phyloP scores from a whole-genome alignment of 2,113 vertebrate species.

The Thermophis baileyi region DNA sequence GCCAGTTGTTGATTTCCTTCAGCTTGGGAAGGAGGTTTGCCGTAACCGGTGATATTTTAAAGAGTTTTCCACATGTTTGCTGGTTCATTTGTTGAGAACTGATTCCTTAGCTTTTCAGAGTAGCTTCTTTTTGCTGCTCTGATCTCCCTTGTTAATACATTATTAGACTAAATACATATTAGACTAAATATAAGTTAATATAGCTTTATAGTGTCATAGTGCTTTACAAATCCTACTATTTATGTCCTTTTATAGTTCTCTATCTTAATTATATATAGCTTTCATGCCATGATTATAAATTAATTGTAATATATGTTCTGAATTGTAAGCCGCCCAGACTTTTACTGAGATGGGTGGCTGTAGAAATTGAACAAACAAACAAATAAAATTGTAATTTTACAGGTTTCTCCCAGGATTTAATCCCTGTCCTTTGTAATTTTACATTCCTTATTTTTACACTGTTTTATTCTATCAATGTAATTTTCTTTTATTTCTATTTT shows the following conservation, averaged over 20 bases:
- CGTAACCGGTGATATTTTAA: too few relatives aligned
- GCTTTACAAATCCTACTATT: neutral
- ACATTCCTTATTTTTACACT: neutral
- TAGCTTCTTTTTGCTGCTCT: too few relatives aligned
- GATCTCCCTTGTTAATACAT: too few relatives aligned
- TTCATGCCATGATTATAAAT: neutral
- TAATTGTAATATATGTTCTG: neutral
- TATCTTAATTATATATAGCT: neutral
- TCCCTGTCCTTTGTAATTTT: neutral
- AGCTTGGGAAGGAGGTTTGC: too few relatives aligned
- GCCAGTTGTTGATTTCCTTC: too few relatives aligned
- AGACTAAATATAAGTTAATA: neutral
- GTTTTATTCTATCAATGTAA: neutral
- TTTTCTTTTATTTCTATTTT: neutral
- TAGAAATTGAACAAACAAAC: neutral
- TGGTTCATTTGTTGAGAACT: too few relatives aligned
- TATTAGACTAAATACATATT: too few relatives aligned
- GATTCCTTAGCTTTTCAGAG: too few relatives aligned
- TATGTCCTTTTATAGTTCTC: neutral
- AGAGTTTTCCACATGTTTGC: too few relatives aligned
- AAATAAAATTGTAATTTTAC: neutral
- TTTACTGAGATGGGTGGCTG: neutral
- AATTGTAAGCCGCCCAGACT: neutral
- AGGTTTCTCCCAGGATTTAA: neutral
- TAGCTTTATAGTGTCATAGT: neutral